Evolutionary conservation across 2,797 vertebrate genomes (phyloP).

Genomic region (Channa striata): DNA sequence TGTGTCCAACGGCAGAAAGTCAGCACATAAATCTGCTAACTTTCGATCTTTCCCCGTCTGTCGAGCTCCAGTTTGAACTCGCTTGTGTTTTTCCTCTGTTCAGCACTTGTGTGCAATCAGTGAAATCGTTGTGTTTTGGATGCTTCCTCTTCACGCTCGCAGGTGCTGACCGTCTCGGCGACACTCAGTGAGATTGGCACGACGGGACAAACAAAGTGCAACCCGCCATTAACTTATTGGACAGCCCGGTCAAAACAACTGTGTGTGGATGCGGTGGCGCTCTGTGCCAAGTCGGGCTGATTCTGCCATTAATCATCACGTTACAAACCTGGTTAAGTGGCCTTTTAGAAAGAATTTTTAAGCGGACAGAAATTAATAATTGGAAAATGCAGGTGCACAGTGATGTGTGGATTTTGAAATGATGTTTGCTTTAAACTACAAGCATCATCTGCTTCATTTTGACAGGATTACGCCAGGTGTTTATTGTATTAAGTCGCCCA

Average conservation of each 20-base stretch:
- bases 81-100: background rate
- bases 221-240: constrained; percentile 57
- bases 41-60: background rate
- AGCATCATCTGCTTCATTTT: constrained; percentile 15
- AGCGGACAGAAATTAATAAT: constrained; percentile 8
- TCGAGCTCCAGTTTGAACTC: background rate
- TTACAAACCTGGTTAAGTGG: constrained; percentile 15
- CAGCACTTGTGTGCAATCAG: constrained; percentile 32
- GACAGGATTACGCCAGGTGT: constrained; percentile 6
- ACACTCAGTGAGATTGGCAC: constrained; percentile 57
- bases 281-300: constrained; percentile 11
- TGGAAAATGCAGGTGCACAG: constrained; percentile 8
- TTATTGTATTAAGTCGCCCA: constrained; percentile 32
- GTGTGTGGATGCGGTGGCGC: background rate
- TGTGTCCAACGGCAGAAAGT: constrained; percentile 3
- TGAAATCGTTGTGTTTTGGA: constrained; percentile 40
- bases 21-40: constrained; percentile 2
- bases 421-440: constrained; percentile 1
- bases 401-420: background rate
- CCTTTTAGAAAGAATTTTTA: constrained; percentile 10
- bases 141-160: constrained; percentile 30
- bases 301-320: constrained; percentile 22
- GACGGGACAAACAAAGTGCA: constrained; percentile 44
- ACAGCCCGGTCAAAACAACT: constrained; percentile 40
- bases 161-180: constrained; percentile 49